Evolutionary conservation across 2,888 invertebrate genomes (phyloP), one percentile per base, ranked within the genome.

Genomic region (Xestobium rufovillosum): DNA sequence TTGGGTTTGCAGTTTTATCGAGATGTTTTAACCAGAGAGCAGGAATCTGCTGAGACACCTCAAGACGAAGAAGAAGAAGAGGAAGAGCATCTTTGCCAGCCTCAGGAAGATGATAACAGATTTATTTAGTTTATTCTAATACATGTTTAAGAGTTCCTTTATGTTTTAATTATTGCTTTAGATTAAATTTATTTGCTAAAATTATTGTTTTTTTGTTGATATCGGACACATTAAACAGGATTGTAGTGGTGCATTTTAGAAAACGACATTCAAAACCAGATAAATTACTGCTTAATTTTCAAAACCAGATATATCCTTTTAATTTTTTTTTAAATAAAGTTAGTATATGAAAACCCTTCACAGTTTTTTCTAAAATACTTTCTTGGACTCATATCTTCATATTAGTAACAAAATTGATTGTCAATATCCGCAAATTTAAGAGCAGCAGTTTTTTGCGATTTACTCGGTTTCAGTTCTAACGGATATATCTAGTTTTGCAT

Each of bases 401-500:
- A n/a, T 8, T 19, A 19, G 6, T 8, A 19, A 8, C 23, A n/a
- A 19, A 19, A n/a, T 8, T 19, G 23, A 8, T 19, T n/a, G 23
- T 19, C n/a, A 19, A 19, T 19, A 19, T 19, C n/a, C 6, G n/a
- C 23, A n/a, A 19, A 19, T 19, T 19, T n/a, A 19, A 19, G 6
- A 19, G n/a, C 6, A 19, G n/a, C 23, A 19, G 6, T 8, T 19
- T 19, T 19, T 19, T 19, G 23, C 23, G 6, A 8, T 19, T 19
- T 19, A 8, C 23, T 19, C n/a, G n/a, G n/a, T 8, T 8, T n/a
- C 6, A n/a, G 6, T 19, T 19, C 23, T 19, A 19, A 19, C 23
- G 23, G 23, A 19, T 19, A 19, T 19, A 19, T 19, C 23, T 19
- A n/a, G 23, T 19, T 19, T 19, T 19, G 23, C 23, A 19, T 19